A percentile compares a stretch with the other conserved stretches of the same genome.
phyloP scores from a whole-genome alignment of 2,797 vertebrate genomes.

The Chaunax sp. region DNA sequence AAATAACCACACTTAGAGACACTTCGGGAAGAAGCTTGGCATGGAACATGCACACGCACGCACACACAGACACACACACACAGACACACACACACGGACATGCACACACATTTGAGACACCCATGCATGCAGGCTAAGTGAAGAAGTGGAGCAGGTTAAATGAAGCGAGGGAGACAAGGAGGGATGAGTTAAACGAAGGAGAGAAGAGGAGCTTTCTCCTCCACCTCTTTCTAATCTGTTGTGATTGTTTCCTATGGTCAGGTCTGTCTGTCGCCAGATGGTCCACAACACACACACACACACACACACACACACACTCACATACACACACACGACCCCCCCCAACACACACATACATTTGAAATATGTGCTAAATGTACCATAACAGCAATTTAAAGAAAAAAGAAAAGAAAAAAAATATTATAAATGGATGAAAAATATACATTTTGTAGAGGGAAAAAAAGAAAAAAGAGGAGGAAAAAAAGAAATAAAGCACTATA shows the following conservation, averaged over 20 bases:
- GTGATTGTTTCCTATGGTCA: constrained; percentile 71
- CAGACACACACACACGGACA: constrained; percentile 14
- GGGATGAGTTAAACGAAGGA: constrained; percentile 79
- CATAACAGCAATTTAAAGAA: constrained; percentile 40
- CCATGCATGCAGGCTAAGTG: constrained; percentile 18
- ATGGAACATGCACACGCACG: not conserved
- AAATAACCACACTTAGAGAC: constrained; percentile 63
- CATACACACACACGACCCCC: constrained; percentile 9
- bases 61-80: constrained; percentile 3
- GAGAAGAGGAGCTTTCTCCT: constrained; percentile 76
- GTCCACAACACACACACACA: constrained; percentile 41
- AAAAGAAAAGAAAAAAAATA: constrained; percentile 23
- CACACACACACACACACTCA: constrained; percentile 17
- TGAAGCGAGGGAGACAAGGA: constrained; percentile 75
- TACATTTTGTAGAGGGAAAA: constrained; percentile 37
- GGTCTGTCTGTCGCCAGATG: constrained; percentile 74
- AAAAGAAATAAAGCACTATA: constrained; percentile 31
- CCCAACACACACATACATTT: constrained; percentile 7
- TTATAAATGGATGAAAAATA: constrained; percentile 36
- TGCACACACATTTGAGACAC: constrained; percentile 3
- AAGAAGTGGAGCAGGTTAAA: constrained; percentile 74
- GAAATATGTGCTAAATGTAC: constrained; percentile 8
- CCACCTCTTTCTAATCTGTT: constrained; percentile 78
- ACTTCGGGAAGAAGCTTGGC: constrained; percentile 45
- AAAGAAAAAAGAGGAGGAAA: constrained; percentile 50